Percentiles rank a stretch among this genome's conserved stretches.
Conservation (phyloP, 2,797 vertebrate species). For the Mycteria americana region DNA sequence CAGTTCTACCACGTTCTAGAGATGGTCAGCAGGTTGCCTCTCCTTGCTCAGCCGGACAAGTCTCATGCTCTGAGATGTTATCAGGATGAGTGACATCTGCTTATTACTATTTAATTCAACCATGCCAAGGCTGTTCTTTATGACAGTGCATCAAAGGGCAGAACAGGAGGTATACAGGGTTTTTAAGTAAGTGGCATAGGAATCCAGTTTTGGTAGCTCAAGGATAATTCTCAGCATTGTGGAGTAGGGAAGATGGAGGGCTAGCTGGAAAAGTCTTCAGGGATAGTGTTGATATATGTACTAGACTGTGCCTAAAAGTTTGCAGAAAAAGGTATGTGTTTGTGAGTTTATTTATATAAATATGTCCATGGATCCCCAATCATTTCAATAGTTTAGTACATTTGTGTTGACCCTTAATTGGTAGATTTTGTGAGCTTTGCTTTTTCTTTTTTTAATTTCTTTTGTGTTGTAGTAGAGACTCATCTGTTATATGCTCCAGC, state of each 20-base stretch:
- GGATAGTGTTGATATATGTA: neutral
- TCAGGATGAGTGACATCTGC: neutral
- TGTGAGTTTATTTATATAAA: neutral
- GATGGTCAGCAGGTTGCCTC: neutral
- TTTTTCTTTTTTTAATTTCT: neutral
- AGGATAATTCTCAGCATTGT: neutral
- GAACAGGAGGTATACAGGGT: neutral
- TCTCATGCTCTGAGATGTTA: neutral
- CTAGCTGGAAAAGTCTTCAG: neutral
- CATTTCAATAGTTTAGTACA: neutral
- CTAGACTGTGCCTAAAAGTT: neutral
- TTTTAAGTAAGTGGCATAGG: neutral
- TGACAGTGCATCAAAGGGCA: neutral
- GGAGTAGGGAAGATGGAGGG: neutral
- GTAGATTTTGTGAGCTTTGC: neutral
- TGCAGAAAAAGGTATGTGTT: neutral
- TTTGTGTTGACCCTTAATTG: neutral
- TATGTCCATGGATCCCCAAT: neutral
- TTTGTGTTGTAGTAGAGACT: neutral
- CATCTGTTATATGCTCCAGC: neutral
- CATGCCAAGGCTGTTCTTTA: rapidly evolving
- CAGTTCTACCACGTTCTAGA: neutral
- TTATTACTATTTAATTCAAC: neutral
- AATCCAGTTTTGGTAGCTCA: neutral
- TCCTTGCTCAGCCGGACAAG: neutral